Percentiles rank a stretch among this genome's conserved stretches.
Conservation (phyloP, 2,888 invertebrate species). For the Cataglyphis rosenhaueri region DNA sequence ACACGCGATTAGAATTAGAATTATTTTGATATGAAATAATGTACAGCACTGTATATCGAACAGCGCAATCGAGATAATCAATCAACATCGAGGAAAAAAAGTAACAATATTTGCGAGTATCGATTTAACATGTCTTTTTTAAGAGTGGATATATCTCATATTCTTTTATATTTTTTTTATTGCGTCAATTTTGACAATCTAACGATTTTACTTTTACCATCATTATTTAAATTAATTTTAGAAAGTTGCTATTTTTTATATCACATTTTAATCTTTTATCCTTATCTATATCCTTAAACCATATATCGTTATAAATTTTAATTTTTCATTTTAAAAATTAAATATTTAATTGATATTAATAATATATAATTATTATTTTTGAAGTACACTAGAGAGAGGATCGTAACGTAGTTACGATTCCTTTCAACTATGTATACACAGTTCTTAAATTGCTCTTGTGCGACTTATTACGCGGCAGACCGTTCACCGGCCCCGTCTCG, state of each 20-base stretch:
- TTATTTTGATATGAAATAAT: too few relatives aligned
- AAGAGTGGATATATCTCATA: background rate
- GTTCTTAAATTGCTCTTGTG: conserved; percentile 37
- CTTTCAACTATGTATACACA: background rate
- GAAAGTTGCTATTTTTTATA: background rate
- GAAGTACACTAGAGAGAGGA: background rate
- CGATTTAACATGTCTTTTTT: too few relatives aligned
- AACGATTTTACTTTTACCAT: background rate
- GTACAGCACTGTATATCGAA: too few relatives aligned
- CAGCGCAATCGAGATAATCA: too few relatives aligned
- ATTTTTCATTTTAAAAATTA: background rate
- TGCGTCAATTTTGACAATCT: background rate
- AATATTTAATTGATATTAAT: background rate
- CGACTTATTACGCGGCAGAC: conserved; percentile 32
- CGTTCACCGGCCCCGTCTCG: conserved; percentile 48
- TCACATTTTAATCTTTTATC: background rate
- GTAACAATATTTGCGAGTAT: too few relatives aligned
- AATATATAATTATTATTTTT: background rate
- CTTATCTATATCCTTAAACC: background rate
- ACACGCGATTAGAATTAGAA: too few relatives aligned
- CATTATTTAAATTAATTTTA: background rate
- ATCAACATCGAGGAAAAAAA: too few relatives aligned
- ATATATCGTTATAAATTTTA: background rate
- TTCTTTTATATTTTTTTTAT: background rate
- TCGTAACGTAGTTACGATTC: background rate